Base-by-base conservation (phyloP, 2,113 vertebrate genomes). In the Eira barbara region DNA sequence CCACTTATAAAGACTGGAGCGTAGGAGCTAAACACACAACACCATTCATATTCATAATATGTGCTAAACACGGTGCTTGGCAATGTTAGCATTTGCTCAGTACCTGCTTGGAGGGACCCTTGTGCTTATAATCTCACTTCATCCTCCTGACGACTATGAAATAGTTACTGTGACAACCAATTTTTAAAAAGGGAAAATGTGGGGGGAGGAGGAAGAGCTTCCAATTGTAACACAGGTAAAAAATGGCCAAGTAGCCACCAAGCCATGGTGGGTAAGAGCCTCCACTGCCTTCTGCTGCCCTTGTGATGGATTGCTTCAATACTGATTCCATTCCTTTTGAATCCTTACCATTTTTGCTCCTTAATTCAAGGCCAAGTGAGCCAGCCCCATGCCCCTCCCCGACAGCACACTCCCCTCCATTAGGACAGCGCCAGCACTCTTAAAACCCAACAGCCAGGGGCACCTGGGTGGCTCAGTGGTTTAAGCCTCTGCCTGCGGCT, bases 261-360 rank as follows among this genome's bases (percentile, higher is more conserved):
- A n/a, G 52, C 7, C 15, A 4, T 4, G 2, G 23, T 17, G 1
- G 5, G 7, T 34, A 83, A 59, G 55, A 20, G 3, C 2, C 18
- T 21, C 23, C 4, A 17, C 10, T 21, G 71, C 20, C 55, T n/a
- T 59, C 15, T 20, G 11, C 4, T 8, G 52, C 21, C 21, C 14
- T 34, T 29, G 15, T 7, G 21, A 36, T 2, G 59, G 42, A 85
- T 18, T 7, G 3, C 15, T 88, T 92, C 4, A 42, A 63, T 34
- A 23, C 6, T 17, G 29, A 85, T 57, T 57, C 1, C 57, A 47
- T 96, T 96, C 17, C 36, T 71, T 93, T 95, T 23, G 21, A 76
- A n/a, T 45, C 20, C n/a, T 81, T 84, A 85, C 42, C 78, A 86
- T 67, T 82, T 69, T 74, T 89, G 73, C 34, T 81, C 49, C 52